Evolutionary conservation across 2,797 vertebrate genomes (phyloP).

Genomic region (Pteropus rufus): DNA sequence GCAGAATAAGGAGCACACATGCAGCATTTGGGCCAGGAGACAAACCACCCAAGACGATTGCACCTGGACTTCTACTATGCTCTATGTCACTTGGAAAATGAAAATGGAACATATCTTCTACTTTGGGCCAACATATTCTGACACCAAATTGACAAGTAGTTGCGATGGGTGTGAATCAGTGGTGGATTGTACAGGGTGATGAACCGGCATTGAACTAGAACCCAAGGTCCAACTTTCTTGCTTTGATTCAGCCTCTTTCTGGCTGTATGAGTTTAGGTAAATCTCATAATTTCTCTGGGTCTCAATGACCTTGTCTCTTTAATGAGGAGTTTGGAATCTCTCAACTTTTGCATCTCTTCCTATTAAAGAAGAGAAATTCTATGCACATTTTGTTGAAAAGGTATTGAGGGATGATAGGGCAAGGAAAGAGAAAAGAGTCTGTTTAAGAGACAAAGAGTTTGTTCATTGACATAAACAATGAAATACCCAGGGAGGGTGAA

Average conservation of each 20-base stretch:
- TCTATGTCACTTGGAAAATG: background rate
- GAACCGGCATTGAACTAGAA: background rate
- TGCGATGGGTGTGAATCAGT: background rate
- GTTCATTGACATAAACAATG: constrained; percentile 48
- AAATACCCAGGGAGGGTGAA: constrained; percentile 51
- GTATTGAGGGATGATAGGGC: constrained; percentile 19
- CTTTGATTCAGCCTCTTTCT: background rate
- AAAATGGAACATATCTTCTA: background rate
- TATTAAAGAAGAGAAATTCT: constrained; percentile 35
- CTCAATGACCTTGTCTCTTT: background rate
- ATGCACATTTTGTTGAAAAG: background rate
- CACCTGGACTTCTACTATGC: background rate
- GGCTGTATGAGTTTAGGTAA: constrained; percentile 2
- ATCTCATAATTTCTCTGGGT: background rate
- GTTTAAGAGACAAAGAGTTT: constrained; percentile 41
- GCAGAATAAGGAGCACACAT: background rate
- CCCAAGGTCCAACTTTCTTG: background rate
- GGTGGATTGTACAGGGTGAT: background rate
- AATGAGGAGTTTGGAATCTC: background rate
- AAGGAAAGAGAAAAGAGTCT: constrained; percentile 30
- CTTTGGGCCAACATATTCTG: background rate
- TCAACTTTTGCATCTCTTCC: background rate
- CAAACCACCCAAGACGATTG: too few relatives aligned
- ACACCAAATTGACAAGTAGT: background rate
- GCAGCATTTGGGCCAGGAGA: background rate